These are phyloP conservation scores for Rhinophrynus dorsalis DNA, from an alignment of 2,797 vertebrate genomes.

Conservation along the genomic window DNA sequence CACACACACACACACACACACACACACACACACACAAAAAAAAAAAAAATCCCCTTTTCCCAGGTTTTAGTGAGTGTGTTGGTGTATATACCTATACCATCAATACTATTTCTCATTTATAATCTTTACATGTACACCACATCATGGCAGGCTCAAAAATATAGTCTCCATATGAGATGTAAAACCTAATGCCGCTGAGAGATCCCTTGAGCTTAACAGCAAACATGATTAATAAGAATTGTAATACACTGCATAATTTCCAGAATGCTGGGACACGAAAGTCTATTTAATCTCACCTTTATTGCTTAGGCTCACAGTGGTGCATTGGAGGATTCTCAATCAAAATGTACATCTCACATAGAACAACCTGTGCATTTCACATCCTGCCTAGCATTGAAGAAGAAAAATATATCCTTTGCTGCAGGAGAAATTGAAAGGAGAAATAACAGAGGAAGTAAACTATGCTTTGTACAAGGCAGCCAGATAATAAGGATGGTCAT, in stretches of 20 bases:
- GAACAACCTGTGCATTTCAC: background rate
- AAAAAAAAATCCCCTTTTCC: too few species aligned
- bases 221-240: slow-evolving; percentile 40
- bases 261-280: slow-evolving; percentile 13
- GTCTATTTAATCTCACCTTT: background rate
- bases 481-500: too few species aligned
- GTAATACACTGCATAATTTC: slow-evolving; percentile 27
- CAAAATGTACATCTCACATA: slow-evolving; percentile 16
- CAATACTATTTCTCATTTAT: accelerated
- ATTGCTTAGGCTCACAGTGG: background rate
- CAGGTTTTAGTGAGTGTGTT: too few species aligned
- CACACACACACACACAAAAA: too few species aligned
- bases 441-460: too few species aligned
- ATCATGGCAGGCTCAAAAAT: background rate
- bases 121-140: background rate
- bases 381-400: background rate
- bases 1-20: too few species aligned
- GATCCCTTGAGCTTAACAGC: slow-evolving; percentile 8
- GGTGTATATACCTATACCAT: background rate
- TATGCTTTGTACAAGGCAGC: too few species aligned
- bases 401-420: background rate
- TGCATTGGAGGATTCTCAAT: slow-evolving; percentile 28
- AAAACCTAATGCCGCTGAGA: background rate
- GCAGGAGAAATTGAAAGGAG: background rate
- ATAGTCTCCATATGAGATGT: background rate